phyloP scores from a whole-genome alignment of 2,888 invertebrate genomes.

The Drosophila barbarae region DNA sequence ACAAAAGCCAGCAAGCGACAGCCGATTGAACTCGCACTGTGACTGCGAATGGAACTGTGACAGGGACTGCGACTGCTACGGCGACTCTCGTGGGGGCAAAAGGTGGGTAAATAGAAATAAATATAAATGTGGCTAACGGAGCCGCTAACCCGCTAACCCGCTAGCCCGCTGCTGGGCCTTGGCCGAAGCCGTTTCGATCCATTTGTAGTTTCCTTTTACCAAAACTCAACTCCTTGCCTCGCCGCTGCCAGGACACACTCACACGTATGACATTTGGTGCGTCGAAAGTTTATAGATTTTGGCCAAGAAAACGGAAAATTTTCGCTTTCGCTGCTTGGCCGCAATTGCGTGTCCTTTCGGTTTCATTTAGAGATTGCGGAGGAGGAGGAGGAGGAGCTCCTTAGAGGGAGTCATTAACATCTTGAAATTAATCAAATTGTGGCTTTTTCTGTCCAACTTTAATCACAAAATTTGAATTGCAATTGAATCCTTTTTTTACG shows the following conservation, averaged over 20 bases:
- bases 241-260: neutral
- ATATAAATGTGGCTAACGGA: constrained; percentile 10
- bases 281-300: constrained; percentile 36
- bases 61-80: neutral
- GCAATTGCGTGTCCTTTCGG: constrained; percentile 34
- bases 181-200: constrained; percentile 8
- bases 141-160: neutral
- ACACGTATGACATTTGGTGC: constrained; percentile 29
- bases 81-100: neutral
- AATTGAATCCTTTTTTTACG: neutral
- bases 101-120: constrained; percentile 18
- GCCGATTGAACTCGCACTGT: constrained; percentile 67
- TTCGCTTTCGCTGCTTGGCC: constrained; percentile 30
- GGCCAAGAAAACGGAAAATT: constrained; percentile 22
- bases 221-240: neutral
- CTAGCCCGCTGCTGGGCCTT: constrained; percentile 10
- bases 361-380: neutral
- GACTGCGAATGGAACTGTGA: constrained; percentile 18
- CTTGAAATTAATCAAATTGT: neutral
- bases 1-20: constrained; percentile 28
- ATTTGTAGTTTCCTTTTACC: neutral
- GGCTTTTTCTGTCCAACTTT: neutral
- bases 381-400: neutral
- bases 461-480: neutral
- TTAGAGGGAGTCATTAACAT: neutral